phyloP scores from a whole-genome alignment of 2,797 vertebrate genomes.

The Aratinga solstitialis region DNA sequence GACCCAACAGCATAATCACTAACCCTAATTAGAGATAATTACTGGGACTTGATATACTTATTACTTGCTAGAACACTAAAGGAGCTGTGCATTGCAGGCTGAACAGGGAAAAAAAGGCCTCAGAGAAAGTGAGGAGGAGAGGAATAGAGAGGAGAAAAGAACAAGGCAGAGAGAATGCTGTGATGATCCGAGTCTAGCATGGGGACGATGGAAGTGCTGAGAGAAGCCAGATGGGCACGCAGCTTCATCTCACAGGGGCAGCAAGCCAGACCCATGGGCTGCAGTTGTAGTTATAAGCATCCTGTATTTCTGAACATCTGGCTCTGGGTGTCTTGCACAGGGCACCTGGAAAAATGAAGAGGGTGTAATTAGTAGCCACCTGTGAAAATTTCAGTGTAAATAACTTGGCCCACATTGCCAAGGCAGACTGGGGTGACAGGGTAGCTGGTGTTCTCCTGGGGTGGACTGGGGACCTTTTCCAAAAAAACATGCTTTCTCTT shows the following conservation, averaged over 20 bases:
- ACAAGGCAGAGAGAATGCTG: not conserved
- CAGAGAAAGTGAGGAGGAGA: not conserved
- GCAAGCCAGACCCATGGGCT: not conserved
- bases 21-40: constrained; percentile 99
- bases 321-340: not conserved
- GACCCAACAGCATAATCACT: constrained; percentile 96
- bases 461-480: not conserved
- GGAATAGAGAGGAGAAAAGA: not conserved
- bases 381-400: not conserved
- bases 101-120: not conserved
- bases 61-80: constrained; percentile 90
- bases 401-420: not conserved
- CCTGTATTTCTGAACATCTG: not conserved
- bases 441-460: not conserved
- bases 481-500: not conserved
- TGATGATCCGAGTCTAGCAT: not conserved
- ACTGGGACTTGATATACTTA: constrained; percentile 96
- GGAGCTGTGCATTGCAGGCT: constrained; percentile 69
- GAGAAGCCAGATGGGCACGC: not conserved
- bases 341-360: not conserved
- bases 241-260: not conserved
- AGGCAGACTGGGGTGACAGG: not conserved
- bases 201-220: not conserved
- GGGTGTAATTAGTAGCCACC: not conserved
- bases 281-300: not conserved